Evolutionary conservation across 2,113 vertebrate genomes (phyloP), one percentile per base, ranked within the genome.

Genomic region (Dascyllus trimaculatus): DNA sequence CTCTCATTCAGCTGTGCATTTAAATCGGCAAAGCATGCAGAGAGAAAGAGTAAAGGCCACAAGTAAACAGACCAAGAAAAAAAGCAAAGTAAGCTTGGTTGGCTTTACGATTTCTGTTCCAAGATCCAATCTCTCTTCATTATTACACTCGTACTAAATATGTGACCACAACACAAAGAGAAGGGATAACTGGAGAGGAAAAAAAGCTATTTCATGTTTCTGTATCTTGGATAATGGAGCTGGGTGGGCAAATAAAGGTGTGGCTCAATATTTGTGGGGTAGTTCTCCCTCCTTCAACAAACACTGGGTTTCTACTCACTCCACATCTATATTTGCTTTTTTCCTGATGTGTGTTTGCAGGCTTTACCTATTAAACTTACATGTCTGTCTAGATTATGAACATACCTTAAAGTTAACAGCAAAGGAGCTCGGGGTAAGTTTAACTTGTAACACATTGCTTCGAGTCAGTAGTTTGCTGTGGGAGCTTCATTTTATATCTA

Each of bases 271-370:
- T 94, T 92, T 93, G 89, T 85, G 71, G 82, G 84, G 91, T 80
- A 90, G 90, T 92, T 93, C 85, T 89, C 78, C 91, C 92, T 94
- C 94, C 94, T 93, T 95, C 86, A 86, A 92, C 92, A 95, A 94
- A 95, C 92, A 94, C 72, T 68, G 35, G 59, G 40, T 70, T 74
- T 89, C 71, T 89, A 74, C 71, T 75, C 14, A 52, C 62, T 76
- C 74, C 69, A 46, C 83, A 67, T 71, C 80, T 86, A 51, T 81
- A 88, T 91, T 90, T 89, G 54, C 71, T 54, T 85, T 78, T 17
- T 88, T 79, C 81, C 70, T 82, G 61, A 67, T 81, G 71, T 74
- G 59, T 80, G 62, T 84, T 86, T 89, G 53, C 69, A 73, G 43
- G 40, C 48, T 77, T 78, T 59, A 57, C 43, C 10, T 45, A 78